Evolutionary conservation across 1,140 invertebrate genomes (phyloP).

Genomic region (Habropoda laboriosa): DNA sequence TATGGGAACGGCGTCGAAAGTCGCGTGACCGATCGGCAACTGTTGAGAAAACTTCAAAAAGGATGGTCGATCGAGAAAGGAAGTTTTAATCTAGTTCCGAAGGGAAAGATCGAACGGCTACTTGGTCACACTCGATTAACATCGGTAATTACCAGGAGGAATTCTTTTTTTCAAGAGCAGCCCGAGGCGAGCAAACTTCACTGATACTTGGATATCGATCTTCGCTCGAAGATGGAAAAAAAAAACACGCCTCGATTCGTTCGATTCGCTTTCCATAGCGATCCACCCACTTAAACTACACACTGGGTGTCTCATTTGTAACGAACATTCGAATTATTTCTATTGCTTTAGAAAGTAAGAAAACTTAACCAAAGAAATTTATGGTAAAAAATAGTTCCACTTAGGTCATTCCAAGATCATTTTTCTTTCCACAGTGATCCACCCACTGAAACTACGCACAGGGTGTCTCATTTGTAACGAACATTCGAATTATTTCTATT

Average conservation of each 20-base stretch:
- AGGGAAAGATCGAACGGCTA: background rate
- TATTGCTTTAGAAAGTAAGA: no score
- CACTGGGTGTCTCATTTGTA: no score
- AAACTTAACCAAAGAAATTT: no score
- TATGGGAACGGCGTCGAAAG: background rate
- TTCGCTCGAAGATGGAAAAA: background rate
- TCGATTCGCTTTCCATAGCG: constrained; percentile 48
- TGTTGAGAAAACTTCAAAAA: background rate
- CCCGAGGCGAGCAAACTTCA: background rate
- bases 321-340: no score
- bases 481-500: no score
- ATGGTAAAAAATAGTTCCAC: no score
- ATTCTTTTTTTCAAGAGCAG: background rate
- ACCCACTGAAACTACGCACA: no score
- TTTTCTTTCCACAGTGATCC: no score
- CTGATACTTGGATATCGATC: background rate
- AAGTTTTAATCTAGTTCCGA: constrained; percentile 4
- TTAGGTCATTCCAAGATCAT: no score
- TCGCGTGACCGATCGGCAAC: background rate
- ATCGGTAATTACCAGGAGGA: constrained; percentile 3
- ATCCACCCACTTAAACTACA: constrained; percentile 45
- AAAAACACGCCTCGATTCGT: constrained; percentile 1
- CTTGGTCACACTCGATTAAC: constrained; percentile 23
- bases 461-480: no score
- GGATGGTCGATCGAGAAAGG: background rate